These are phyloP conservation scores for Gyrodactylus bullatarudis DNA, from an alignment of 1,140 invertebrate genomes.

Conservation along the genomic window DNA sequence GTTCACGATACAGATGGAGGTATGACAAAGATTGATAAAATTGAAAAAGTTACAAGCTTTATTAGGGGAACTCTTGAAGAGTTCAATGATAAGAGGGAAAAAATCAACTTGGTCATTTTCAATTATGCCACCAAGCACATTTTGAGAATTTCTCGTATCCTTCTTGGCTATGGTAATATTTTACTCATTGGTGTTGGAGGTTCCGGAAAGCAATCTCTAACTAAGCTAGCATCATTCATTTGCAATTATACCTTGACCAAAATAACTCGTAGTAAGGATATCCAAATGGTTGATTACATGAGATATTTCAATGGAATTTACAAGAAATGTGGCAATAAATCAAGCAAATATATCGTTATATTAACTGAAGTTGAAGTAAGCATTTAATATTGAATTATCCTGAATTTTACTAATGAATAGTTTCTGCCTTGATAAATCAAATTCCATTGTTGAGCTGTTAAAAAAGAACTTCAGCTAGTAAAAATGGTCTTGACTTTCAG, in stretches of 20 bases:
- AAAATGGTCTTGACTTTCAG: too few relatives aligned
- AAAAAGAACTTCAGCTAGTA: background rate
- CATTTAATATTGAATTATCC: background rate
- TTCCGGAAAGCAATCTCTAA: slow-evolving; percentile 19
- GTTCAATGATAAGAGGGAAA: background rate
- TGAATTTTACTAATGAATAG: background rate
- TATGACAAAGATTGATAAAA: background rate
- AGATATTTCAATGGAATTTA: background rate
- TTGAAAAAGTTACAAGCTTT: background rate
- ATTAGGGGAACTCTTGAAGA: background rate
- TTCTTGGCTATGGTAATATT: slow-evolving; percentile 13
- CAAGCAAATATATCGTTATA: background rate
- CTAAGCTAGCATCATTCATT: slow-evolving; percentile 16
- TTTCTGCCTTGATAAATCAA: background rate
- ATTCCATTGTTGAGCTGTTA: too few relatives aligned
- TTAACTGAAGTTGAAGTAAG: background rate
- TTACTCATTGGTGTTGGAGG: slow-evolving; percentile 19
- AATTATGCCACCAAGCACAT: background rate
- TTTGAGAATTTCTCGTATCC: background rate
- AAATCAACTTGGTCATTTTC: background rate
- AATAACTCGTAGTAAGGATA: background rate
- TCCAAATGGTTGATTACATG: background rate
- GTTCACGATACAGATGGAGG: background rate
- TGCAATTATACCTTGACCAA: slow-evolving; percentile 12
- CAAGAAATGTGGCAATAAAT: background rate